Conservation (phyloP, 2,113 vertebrate species). For the Elgaria multicarinata region DNA sequence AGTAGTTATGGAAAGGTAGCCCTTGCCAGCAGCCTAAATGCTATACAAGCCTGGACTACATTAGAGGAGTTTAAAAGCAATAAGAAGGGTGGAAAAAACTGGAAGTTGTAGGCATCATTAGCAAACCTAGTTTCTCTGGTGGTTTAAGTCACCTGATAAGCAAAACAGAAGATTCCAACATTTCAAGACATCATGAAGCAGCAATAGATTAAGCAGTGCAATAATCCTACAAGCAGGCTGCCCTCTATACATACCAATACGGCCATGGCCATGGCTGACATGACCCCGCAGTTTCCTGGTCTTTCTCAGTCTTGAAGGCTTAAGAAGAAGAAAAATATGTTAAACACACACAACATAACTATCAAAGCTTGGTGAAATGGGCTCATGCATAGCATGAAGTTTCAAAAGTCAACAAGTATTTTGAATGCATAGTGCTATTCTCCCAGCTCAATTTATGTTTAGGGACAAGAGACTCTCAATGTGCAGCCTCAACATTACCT, state of each 20-base stretch:
- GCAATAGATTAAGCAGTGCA: background rate
- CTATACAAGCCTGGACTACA: too few relatives aligned
- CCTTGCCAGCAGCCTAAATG: background rate
- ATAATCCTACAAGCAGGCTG: background rate
- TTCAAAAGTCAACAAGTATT: background rate
- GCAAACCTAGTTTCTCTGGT: background rate
- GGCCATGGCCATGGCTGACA: slow-evolving; percentile 91
- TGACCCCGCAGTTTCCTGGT: slow-evolving; percentile 91
- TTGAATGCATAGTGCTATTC: background rate
- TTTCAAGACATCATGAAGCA: background rate
- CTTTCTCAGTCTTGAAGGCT: slow-evolving; percentile 88
- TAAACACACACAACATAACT: background rate
- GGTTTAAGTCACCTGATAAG: background rate
- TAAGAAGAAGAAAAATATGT: background rate
- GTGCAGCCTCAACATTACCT: background rate
- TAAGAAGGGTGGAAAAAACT: background rate
- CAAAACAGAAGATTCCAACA: background rate
- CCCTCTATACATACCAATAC: slow-evolving; percentile 80
- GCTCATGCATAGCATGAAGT: slow-evolving; percentile 54
- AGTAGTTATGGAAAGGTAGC: background rate
- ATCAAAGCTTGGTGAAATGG: slow-evolving; percentile 58
- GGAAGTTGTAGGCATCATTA: background rate
- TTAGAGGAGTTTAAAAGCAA: background rate
- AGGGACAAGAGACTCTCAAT: background rate
- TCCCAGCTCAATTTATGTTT: background rate